Evolutionary conservation across 2,797 vertebrate species (phyloP).

Genomic region (Halcyon smyrnensis): DNA sequence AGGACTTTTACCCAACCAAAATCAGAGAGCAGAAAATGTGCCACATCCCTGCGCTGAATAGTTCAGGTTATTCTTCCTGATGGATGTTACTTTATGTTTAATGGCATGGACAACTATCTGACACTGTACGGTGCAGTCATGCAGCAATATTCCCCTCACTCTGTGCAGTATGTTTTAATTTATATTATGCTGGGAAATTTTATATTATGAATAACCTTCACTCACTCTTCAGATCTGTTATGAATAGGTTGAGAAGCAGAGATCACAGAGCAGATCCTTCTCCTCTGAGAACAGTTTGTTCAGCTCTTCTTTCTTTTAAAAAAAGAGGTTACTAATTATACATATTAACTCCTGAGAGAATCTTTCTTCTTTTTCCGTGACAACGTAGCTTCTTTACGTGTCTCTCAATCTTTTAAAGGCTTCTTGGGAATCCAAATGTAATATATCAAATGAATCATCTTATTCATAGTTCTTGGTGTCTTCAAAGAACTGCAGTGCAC

Average conservation of each 20-base stretch:
- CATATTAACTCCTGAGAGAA: background rate
- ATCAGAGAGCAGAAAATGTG: background rate
- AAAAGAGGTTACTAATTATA: background rate
- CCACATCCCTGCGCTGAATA: background rate
- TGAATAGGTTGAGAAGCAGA: background rate
- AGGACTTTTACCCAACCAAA: background rate
- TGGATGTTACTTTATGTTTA: background rate
- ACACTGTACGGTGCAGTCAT: background rate
- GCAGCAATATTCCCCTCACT: background rate
- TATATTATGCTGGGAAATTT: background rate
- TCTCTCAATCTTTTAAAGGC: background rate
- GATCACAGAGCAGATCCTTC: background rate
- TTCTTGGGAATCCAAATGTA: background rate
- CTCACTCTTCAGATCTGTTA: background rate
- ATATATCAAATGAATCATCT: background rate
- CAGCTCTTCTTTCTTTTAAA: background rate
- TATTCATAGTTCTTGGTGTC: background rate
- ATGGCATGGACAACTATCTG: background rate
- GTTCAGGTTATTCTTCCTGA: background rate
- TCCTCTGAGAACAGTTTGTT: background rate
- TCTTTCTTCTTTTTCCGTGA: background rate
- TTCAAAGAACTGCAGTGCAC: background rate
- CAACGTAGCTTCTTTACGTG: accelerated
- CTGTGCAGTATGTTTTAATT: background rate
- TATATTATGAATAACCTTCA: background rate